phyloP scores from a whole-genome alignment of 2,113 vertebrate genomes.

The Peucedramus taeniatus region DNA sequence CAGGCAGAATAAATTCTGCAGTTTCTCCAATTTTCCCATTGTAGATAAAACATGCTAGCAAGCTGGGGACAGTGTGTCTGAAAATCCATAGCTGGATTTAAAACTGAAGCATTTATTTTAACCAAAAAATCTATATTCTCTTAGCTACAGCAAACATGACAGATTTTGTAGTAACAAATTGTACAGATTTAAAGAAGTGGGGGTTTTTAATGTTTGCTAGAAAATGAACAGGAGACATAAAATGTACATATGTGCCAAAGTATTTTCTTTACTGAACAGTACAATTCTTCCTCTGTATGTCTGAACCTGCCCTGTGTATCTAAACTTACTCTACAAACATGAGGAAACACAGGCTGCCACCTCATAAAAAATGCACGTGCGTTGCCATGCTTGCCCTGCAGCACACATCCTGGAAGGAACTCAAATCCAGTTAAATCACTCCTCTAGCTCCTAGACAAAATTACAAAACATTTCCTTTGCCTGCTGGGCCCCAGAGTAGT shows the following conservation, averaged over 20 bases:
- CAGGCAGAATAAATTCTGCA: background rate
- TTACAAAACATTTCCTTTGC: background rate
- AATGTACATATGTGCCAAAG: background rate
- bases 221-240: background rate
- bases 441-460: background rate
- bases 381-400: background rate
- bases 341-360: background rate
- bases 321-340: background rate
- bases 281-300: background rate
- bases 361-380: background rate
- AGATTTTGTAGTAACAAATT: background rate
- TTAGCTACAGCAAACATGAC: background rate
- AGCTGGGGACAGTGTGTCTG: background rate
- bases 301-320: background rate
- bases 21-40: background rate
- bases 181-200: background rate
- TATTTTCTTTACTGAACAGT: background rate
- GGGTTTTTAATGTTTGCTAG: background rate
- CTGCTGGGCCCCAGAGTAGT: background rate
- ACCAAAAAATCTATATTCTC: background rate
- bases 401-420: background rate
- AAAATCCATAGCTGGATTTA: background rate
- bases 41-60: background rate
- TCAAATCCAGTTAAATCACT: background rate
- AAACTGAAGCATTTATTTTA: background rate